Base-by-base conservation (phyloP, 2,113 vertebrate species). In the Saimiri boliviensis region DNA sequence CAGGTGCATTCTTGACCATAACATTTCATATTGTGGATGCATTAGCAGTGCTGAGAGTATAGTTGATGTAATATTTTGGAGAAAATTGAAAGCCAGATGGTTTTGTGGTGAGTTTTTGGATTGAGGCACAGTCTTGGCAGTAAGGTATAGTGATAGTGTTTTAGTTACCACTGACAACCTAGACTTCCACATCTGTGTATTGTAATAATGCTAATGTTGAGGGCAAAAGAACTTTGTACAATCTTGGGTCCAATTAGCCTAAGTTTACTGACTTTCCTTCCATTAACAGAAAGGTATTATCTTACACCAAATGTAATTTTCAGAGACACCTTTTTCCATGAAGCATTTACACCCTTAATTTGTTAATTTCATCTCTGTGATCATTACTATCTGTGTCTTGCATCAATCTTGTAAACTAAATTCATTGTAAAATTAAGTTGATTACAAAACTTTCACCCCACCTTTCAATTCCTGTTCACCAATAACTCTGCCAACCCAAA, bases 381-480 rank as follows among this genome's bases (percentile, higher is more conserved):
- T 86, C 52, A 71, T 49, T n/a, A 63, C 21, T 14, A 32, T 56
- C n/a, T 89, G 32, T 77, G 19, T 45, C 2, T 20, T 79, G 5
- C 13, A 74, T 76, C 4, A 9, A 56, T 54, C 35, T 63, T 70
- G 32, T 10, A 80, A 73, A 27, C 21, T 17, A 32, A 86, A 60
- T 74, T 85, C 12, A 52, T 66, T 14, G 2, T 82, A 86, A 85
- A 70, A 45, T 42, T 35, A 35, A 54, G 11, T 19, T 84, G 12
- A 37, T 49, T 91, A 42, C 81, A 81, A 85, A 63, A 8, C 27
- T 86, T 58, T 30, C 13, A 47, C 35, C 42, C 14, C 13, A 42
- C 3, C 12, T 0, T 3, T 32, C 0, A 42, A 32, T 6, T 76
- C 23, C 40, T 86, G 32, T 5, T 60, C 1, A 10, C 1, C 21